Evolutionary conservation across 2,888 invertebrate genomes (phyloP), one percentile per base, ranked within the genome.

Genomic region (Oligia latruncula): DNA sequence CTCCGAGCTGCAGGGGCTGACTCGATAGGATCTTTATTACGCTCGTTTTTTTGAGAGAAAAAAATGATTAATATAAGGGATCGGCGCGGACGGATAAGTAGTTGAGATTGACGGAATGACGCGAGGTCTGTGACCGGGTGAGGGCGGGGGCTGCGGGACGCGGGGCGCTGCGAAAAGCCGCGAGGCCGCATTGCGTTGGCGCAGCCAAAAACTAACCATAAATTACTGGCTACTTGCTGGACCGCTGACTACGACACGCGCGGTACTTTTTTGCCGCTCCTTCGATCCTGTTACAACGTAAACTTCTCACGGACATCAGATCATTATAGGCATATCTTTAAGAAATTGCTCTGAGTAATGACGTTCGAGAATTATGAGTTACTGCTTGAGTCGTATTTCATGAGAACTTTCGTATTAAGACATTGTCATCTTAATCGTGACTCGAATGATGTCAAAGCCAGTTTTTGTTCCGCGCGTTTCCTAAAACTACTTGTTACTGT

Each of bases 151-250:
- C 89, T 76, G 88, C 79, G 90, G 90, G 90, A 87, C 85, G 89
- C 86, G 90, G 92, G 91, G 92, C 84, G 92, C 91, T 90, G 92
- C 94, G 95, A 93, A 95, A 95, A 96, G 96, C 96, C 94, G 95
- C 94, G 95, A 94, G 95, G 95, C 96, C 88, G 93, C 96, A 96
- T 96, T 96, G 96, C 96, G 94, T 94, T 88, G 93, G 91, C 94
- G 94, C 95, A 93, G 93, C 96, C 97, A 96, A 97, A 97, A 97
- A 97, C 97, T 97, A 97, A 97, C 97, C 97, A 97, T 97, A 97
- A 97, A 97, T 97, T 97, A 97, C 96, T 92, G 95, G 94, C 95
- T 94, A 95, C 96, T 97, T 95, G 97, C 94, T 91, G 93, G 94
- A 93, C 76, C 92, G 92, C 94, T 91, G 93, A 90, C 92, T 95